A percentile compares a stretch with the other conserved stretches of the same genome.
These are phyloP conservation scores for Glomeris maerens DNA, from an alignment of 1,140 invertebrate genomes.

Conservation along the genomic window DNA sequence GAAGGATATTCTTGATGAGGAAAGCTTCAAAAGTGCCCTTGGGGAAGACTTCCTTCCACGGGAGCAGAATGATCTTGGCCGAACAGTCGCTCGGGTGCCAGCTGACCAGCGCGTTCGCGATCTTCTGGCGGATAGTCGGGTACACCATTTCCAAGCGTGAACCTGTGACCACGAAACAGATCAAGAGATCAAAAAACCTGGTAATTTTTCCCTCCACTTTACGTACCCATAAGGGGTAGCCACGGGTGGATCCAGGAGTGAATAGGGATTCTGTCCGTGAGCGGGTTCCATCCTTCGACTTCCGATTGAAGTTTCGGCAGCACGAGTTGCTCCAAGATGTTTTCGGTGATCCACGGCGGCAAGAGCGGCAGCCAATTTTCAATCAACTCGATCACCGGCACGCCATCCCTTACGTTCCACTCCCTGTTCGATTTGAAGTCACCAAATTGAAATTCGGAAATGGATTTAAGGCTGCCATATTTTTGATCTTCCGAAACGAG, in stretches of 20 bases:
- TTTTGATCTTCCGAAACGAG: no score
- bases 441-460: slow-evolving; percentile 5
- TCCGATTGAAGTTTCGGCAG: slow-evolving; percentile 61
- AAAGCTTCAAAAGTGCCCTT: slow-evolving; percentile 69
- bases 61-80: slow-evolving; percentile 76
- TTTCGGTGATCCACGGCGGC: slow-evolving; percentile 67
- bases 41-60: slow-evolving; percentile 77
- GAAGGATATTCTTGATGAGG: slow-evolving; percentile 74
- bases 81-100: slow-evolving; percentile 90
- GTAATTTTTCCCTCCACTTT: no score
- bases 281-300: slow-evolving; percentile 85
- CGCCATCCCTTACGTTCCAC: slow-evolving; percentile 58
- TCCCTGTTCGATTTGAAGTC: slow-evolving; percentile 21
- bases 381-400: slow-evolving; percentile 59
- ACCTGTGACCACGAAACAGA: slow-evolving; percentile 24
- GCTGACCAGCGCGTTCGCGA: slow-evolving; percentile 65
- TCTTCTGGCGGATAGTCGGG: slow-evolving; percentile 80
- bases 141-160: slow-evolving; percentile 65
- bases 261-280: slow-evolving; percentile 82
- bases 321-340: slow-evolving; percentile 65
- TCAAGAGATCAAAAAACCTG: no score
- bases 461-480: no score
- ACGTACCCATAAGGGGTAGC: slow-evolving; percentile 56
- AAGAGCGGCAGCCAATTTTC: slow-evolving; percentile 65
- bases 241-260: slow-evolving; percentile 96